Base-by-base conservation (phyloP, 2,888 invertebrate genomes). In the Brachylomia viminalis region DNA sequence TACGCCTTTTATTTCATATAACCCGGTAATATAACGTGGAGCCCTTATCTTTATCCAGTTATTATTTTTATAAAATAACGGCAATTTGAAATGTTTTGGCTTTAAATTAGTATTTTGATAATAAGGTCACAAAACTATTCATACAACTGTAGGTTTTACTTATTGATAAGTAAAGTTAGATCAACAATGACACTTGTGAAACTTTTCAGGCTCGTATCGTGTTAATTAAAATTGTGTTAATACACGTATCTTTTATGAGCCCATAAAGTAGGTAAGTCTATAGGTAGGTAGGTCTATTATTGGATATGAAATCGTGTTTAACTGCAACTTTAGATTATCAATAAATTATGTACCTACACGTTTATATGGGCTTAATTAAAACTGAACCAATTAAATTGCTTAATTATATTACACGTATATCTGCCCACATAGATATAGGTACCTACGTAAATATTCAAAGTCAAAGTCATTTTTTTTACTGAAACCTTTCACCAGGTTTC, bases 311-410 rank as follows among this genome's bases (percentile, higher is more conserved):
- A 23, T 76, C 8, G 45, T 33, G 10, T 71, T 49, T 69, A 70
- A 58, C n/a, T 49, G 8, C 8, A 54, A 45, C n/a, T 45, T 38
- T 33, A n/a, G n/a, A 54, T 80, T 38, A 54, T 77, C 23, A 52
- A 80, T 59, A 45, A 33, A 23, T 70, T 17, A 80, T 45, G 45
- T 30, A 69, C 0, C 30, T 49, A 45, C 42, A 59, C 23, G 27
- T 45, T 38, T 23, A n/a, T 2, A 2, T 11, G 20, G n/a, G 0
- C 7, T 27, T n/a, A n/a, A n/a, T 45, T 33, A 27, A 59, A 59
- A 71, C 27, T 27, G 33, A 80, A 59, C 23, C 33, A 59, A 52
- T 58, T n/a, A 20, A 79, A 79, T 59, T 42, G 13, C 17, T 52
- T 71, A 49, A 76, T 79, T 70, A 69, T 42, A 8, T n/a, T 42